Percentiles rank a stretch among this genome's conserved stretches.
Evolutionary conservation across 2,113 vertebrate genomes (phyloP).

Genomic region (Hemiprocne comata): DNA sequence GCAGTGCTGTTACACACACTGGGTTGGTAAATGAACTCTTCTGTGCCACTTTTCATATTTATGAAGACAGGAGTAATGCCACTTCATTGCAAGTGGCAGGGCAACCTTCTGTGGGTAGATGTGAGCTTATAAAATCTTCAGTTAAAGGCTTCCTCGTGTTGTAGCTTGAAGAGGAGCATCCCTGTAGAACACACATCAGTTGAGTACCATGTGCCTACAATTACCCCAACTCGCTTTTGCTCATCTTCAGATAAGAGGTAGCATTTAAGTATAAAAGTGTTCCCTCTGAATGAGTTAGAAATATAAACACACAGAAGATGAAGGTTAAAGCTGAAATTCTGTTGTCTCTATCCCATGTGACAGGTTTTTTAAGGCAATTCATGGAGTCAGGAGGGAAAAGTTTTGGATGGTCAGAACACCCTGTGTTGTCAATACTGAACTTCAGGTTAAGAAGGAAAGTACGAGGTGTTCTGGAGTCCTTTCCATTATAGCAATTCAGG

Average conservation of each 20-base stretch:
- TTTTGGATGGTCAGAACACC: neutral
- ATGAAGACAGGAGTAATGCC: neutral
- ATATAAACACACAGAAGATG: neutral
- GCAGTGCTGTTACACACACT: neutral
- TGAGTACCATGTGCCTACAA: fast-evolving
- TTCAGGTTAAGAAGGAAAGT: neutral
- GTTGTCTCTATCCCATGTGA: neutral
- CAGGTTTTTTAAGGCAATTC: neutral
- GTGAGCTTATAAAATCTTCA: neutral
- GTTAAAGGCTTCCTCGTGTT: neutral
- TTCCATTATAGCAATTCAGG: neutral
- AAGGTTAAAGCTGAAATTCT: neutral
- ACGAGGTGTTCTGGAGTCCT: neutral
- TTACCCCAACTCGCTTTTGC: neutral
- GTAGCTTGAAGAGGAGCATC: neutral
- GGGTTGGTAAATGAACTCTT: neutral
- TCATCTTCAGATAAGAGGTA: neutral
- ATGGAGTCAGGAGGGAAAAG: neutral
- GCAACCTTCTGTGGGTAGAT: neutral
- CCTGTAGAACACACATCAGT: neutral
- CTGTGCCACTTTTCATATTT: neutral
- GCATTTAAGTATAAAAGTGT: neutral
- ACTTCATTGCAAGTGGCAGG: neutral
- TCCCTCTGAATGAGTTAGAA: neutral
- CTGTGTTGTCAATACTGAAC: neutral